These are phyloP conservation scores for Zootermopsis nevadensis DNA, from an alignment of 2,888 invertebrate genomes.

Conservation along the genomic window DNA sequence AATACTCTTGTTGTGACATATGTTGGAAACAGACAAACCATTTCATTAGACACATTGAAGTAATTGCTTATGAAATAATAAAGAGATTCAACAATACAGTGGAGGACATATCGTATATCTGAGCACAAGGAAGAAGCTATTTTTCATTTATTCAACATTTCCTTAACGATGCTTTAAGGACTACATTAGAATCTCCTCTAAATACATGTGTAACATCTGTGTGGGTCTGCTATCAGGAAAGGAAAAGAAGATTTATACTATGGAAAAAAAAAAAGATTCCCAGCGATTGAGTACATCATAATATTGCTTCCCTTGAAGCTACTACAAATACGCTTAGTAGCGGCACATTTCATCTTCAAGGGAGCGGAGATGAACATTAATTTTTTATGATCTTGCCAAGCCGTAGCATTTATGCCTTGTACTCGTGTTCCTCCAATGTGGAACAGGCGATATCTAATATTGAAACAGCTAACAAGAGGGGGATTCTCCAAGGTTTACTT, in stretches of 20 bases:
- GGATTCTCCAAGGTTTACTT: slow-evolving; percentile 25
- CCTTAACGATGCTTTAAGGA: slow-evolving; percentile 34
- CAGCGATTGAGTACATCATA: background rate
- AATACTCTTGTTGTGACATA: no score
- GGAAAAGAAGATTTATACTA: background rate
- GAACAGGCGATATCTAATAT: slow-evolving; percentile 35
- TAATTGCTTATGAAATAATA: no score
- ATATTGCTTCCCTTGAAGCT: background rate
- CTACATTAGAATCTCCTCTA: slow-evolving; percentile 22
- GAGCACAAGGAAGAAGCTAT: background rate
- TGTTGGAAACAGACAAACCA: no score
- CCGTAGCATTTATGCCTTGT: slow-evolving; percentile 28
- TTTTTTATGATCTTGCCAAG: slow-evolving; percentile 40
- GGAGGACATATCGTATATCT: no score
- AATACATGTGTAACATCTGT: slow-evolving; percentile 1
- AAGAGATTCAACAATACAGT: no score
- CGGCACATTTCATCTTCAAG: slow-evolving; percentile 14
- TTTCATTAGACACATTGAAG: no score
- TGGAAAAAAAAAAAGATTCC: background rate
- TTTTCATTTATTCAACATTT: background rate
- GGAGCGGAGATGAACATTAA: slow-evolving; percentile 23
- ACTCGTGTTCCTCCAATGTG: slow-evolving; percentile 30
- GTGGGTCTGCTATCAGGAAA: background rate
- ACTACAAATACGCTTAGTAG: slow-evolving; percentile 3
- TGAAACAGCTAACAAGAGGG: slow-evolving; percentile 36